phyloP scores from a whole-genome alignment of 2,888 invertebrate species.

The Exocentrus adspersus region DNA sequence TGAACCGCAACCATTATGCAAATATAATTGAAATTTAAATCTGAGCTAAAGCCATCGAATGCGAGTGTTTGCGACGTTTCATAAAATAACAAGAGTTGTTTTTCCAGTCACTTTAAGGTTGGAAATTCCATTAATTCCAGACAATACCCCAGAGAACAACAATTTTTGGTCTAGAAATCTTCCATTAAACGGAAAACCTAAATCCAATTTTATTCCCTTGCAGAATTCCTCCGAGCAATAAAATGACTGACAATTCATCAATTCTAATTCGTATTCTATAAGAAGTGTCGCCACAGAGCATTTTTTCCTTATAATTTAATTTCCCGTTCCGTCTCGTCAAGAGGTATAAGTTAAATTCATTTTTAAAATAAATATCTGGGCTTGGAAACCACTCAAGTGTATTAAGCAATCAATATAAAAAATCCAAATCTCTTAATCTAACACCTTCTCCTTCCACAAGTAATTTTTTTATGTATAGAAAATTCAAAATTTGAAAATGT shows the following conservation, averaged over 20 bases:
- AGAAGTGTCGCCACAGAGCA: constrained; percentile 10
- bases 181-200: constrained; percentile 51
- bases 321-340: not conserved
- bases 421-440: not conserved
- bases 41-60: not conserved
- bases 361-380: not conserved
- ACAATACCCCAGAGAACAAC: constrained; percentile 51
- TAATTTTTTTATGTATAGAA: no score
- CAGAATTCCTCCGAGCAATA: constrained; percentile 45
- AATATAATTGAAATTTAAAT: constrained; percentile 10
- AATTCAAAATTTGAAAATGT: no score
- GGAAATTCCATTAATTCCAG: constrained; percentile 51
- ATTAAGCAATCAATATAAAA: not conserved
- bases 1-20: no score
- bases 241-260: constrained; percentile 34
- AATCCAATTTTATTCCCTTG: constrained; percentile 52
- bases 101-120: constrained; percentile 48
- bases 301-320: constrained; percentile 2
- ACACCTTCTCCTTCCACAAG: no score
- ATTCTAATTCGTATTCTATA: constrained; percentile 26
- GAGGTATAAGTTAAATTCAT: not conserved
- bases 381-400: not conserved
- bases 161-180: constrained; percentile 51
- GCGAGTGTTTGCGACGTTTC: constrained; percentile 43
- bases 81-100: constrained; percentile 50